A percentile compares a stretch with the other conserved stretches of the same genome.
phyloP scores from a whole-genome alignment of 1,140 invertebrate species.

The fruit fly (Drosophila melanogaster) region DNA sequence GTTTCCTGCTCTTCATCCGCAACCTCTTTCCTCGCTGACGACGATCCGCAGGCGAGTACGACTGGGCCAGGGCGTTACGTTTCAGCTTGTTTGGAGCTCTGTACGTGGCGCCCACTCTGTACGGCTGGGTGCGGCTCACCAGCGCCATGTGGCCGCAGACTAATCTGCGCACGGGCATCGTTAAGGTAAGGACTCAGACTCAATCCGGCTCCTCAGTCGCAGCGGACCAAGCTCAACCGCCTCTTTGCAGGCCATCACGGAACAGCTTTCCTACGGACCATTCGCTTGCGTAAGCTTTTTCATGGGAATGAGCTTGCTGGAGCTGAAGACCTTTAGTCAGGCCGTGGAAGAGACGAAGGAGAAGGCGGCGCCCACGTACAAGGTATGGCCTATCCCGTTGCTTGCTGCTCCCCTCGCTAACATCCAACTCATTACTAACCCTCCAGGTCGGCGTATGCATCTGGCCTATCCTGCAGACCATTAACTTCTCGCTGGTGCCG shows the following conservation, averaged over 20 bases:
- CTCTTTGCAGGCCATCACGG: conserved; percentile 88
- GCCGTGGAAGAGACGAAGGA: conserved; percentile 89
- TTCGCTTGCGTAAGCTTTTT: conserved; percentile 92
- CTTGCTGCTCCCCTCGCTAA: neutral
- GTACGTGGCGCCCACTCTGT: conserved; percentile 90
- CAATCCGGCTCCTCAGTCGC: neutral
- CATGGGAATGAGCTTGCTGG: conserved; percentile 91
- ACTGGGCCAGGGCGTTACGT: conserved; percentile 86
- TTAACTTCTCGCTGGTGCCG: conserved; percentile 91
- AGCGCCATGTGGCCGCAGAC: conserved; percentile 88
- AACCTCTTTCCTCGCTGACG: neutral
- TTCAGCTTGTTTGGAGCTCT: conserved; percentile 89
- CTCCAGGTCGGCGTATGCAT: conserved; percentile 90
- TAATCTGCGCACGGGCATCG: conserved; percentile 87
- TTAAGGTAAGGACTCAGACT: conserved; percentile 86
- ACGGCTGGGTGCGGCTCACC: conserved; percentile 88
- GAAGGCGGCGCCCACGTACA: conserved; percentile 92
- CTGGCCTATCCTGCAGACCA: conserved; percentile 92
- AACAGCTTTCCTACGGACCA: conserved; percentile 93
- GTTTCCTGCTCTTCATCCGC: neutral
- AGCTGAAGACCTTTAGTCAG: conserved; percentile 89
- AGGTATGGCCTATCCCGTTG: conserved; percentile 86
- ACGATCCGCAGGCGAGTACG: conserved; percentile 84
- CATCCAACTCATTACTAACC: conserved; percentile 3
- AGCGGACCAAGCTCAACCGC: neutral